Conservation (phyloP, 2,888 invertebrate genomes). For the Blastobasis adustella region DNA sequence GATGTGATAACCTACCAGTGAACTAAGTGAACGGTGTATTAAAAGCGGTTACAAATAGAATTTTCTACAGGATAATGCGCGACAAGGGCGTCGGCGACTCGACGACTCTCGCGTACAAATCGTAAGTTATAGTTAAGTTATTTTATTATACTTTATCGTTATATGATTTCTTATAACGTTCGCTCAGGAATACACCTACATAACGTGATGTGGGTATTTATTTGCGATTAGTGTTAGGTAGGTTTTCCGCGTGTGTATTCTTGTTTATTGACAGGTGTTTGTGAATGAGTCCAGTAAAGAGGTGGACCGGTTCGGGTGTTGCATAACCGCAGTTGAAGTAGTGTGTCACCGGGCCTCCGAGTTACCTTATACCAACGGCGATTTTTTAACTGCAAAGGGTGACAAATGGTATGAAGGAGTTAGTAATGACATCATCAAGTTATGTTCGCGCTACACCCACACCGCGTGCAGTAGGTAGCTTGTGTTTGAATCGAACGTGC, state of each 20-base stretch:
- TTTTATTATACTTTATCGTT: too few species aligned
- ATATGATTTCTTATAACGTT: too few species aligned
- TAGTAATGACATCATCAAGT: constrained; percentile 64
- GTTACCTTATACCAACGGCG: neutral
- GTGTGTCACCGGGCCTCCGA: constrained; percentile 34
- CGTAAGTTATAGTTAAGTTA: constrained; percentile 15
- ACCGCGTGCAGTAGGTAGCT: constrained; percentile 30
- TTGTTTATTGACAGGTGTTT: constrained; percentile 34
- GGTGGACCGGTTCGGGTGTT: constrained; percentile 42
- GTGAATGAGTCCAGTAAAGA: constrained; percentile 41
- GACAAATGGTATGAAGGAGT: constrained; percentile 46
- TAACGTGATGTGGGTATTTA: too few species aligned
- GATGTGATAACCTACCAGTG: constrained; percentile 35
- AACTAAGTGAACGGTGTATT: constrained; percentile 38
- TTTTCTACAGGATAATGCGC: constrained; percentile 24
- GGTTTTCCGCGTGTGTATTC: constrained; percentile 18
- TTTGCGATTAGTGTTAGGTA: constrained; percentile 4
- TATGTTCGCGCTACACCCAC: constrained; percentile 60
- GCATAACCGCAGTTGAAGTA: constrained; percentile 40
- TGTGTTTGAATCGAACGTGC: constrained; percentile 1
- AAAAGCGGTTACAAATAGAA: constrained; percentile 17
- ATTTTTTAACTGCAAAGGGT: constrained; percentile 28
- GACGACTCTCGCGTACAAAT: constrained; percentile 21
- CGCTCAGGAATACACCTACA: too few species aligned
- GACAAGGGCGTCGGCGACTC: constrained; percentile 47